phyloP scores from a whole-genome alignment of 2,888 invertebrate genomes.

The Tupiocoris notatus region DNA sequence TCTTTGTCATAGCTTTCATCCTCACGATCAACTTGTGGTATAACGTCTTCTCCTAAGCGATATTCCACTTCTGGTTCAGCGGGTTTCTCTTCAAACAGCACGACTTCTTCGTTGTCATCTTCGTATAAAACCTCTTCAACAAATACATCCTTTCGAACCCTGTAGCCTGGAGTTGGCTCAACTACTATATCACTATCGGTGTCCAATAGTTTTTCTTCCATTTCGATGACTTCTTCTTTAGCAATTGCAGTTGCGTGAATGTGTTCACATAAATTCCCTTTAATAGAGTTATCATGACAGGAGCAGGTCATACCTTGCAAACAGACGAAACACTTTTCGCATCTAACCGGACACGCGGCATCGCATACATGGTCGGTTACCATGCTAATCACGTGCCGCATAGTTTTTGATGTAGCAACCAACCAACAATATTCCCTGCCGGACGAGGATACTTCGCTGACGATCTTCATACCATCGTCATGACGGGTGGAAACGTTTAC shows the following conservation, averaged over 20 bases:
- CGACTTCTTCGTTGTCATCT: neutral
- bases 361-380: neutral
- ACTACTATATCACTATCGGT: neutral
- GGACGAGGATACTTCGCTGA: neutral
- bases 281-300: slow-evolving; percentile 3
- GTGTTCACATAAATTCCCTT: slow-evolving; percentile 6
- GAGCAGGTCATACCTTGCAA: slow-evolving; percentile 12
- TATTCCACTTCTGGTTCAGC: neutral
- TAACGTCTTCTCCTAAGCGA: no score
- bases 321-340: neutral
- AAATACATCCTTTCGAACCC: neutral
- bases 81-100: neutral
- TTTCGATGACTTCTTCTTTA: neutral
- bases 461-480: neutral
- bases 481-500: neutral
- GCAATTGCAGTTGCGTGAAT: neutral
- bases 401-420: neutral
- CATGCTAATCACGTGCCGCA: neutral
- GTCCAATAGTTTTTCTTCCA: neutral
- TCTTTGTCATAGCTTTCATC: no score
- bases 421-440: neutral
- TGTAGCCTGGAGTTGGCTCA: neutral
- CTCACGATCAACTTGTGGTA: no score
- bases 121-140: neutral
- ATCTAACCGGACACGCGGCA: neutral